Conservation (phyloP, 2,888 invertebrate species). For the Diadromus collaris region DNA sequence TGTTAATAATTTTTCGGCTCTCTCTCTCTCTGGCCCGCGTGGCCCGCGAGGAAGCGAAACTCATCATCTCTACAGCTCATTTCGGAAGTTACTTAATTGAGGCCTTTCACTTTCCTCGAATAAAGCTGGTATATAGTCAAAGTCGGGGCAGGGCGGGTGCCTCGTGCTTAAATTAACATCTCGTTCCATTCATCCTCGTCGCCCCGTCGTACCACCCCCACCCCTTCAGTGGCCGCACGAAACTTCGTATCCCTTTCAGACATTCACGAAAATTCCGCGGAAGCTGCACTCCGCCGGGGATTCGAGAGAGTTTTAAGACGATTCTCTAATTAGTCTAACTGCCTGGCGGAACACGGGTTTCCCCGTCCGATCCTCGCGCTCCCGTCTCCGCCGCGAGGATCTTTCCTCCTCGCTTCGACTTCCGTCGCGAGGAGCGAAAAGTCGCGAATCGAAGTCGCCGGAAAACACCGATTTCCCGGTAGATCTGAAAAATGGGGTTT, state of each 20-base stretch:
- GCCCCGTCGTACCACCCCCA: slow-evolving; percentile 3
- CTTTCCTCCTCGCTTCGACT: not conserved
- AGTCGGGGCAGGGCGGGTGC: not conserved
- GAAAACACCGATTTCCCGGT: not conserved
- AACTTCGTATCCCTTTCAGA: slow-evolving; percentile 45
- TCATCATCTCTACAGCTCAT: slow-evolving; percentile 55
- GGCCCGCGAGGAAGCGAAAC: slow-evolving; percentile 51
- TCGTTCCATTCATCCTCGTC: slow-evolving; percentile 46
- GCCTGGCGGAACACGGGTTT: slow-evolving; percentile 17
- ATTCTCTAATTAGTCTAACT: slow-evolving; percentile 54
- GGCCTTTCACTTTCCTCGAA: slow-evolving; percentile 50
- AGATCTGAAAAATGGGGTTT: slow-evolving; percentile 40
- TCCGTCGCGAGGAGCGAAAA: not conserved
- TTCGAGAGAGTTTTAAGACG: slow-evolving; percentile 43
- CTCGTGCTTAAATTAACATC: slow-evolving; percentile 58
- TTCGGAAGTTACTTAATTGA: slow-evolving; percentile 55
- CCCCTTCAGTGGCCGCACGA: slow-evolving; percentile 20
- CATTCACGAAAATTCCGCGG: slow-evolving; percentile 36
- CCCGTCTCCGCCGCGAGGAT: not conserved
- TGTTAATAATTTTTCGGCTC: slow-evolving; percentile 26
- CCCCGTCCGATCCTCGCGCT: not conserved
- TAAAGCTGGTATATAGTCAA: slow-evolving; percentile 12
- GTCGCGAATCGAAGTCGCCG: slow-evolving; percentile 34
- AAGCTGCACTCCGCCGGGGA: slow-evolving; percentile 20
- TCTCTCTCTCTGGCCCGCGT: slow-evolving; percentile 3